Evolutionary conservation across 2,113 vertebrate genomes (phyloP).

Genomic region (Neodon shergylaensis): DNA sequence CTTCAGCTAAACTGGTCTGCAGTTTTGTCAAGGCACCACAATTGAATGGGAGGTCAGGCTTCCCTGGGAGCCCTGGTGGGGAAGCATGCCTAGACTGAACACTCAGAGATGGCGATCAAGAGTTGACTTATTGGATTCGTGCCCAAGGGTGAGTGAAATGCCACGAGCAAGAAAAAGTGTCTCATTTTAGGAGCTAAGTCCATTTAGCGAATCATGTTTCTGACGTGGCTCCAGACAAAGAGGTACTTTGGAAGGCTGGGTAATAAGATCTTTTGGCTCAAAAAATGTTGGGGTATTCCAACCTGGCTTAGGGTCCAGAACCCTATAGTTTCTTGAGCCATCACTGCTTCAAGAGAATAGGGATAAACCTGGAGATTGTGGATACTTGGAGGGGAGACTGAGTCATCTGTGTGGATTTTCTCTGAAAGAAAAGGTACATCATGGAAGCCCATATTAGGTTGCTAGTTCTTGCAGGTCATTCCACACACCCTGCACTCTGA

Average conservation of each 20-base stretch:
- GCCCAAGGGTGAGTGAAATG: conserved; percentile 7
- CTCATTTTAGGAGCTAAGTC: not conserved
- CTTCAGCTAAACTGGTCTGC: not conserved
- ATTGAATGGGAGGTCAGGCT: not conserved
- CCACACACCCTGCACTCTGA: not conserved
- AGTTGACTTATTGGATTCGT: not conserved
- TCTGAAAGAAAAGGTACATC: not conserved
- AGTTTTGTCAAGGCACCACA: not conserved
- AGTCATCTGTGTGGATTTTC: not conserved
- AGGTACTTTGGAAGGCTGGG: not conserved
- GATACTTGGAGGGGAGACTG: not conserved
- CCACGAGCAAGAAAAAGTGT: not conserved
- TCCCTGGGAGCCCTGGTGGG: not conserved
- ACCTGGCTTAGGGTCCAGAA: not conserved
- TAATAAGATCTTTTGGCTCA: not conserved
- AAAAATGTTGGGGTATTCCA: not conserved
- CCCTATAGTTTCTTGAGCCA: not conserved
- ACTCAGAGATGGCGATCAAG: not conserved
- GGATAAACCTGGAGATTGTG: not conserved
- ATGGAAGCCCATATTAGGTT: not conserved
- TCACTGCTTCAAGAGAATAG: not conserved
- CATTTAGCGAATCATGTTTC: not conserved
- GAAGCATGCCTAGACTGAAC: not conserved
- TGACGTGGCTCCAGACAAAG: not conserved
- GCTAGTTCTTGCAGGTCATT: not conserved